Base-by-base conservation (phyloP, 2,113 vertebrate species). In the Rutilus rutilus region DNA sequence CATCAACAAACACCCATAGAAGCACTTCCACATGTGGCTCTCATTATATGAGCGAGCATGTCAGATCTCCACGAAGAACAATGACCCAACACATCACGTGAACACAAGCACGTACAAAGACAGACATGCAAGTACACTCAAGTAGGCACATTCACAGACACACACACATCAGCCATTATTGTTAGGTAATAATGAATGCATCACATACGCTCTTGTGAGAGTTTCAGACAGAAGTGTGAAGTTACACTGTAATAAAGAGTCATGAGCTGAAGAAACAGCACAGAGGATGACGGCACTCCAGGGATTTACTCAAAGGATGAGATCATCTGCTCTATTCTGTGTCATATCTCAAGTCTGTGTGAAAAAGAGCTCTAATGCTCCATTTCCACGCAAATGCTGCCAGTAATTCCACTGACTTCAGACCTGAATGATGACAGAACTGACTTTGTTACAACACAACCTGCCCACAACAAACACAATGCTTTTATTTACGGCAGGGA, bases 1-100 rank as follows among this genome's bases (percentile, higher is more conserved):
- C 47, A 78, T 86, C 33, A 84, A 74, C 64, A 67, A 80, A 76
- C 30, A 81, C 59, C 25, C 67, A 76, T 23, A 47, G 12, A 86
- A 62, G 23, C 57, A 77, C 39, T 52, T 89, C 77, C 60, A 86
- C 82, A 82, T 84, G 27, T 77, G 69, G 21, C 67, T 84, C 6
- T 36, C 57, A 62, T 84, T 86, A 75, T 17, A 83, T 33, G 52
- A 45, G 45, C 3, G 0, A 67, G 62, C 27, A 69, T 54, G 25
- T 69, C 47, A 8, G 62, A 33, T 78, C 42, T 36, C 52, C 10
- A 47, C 30, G 21, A 33, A 82, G 25, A 73, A 74, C 82, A 73
- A 23, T 87, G 59, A 75, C 1, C 86, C 25, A 64, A 84, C 78
- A 33, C 65, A 73, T 86, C 81, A 88, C 57, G 1, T 10, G 19